Evolutionary conservation across 2,113 vertebrate genomes (phyloP).

Genomic region (Lycaon pictus): DNA sequence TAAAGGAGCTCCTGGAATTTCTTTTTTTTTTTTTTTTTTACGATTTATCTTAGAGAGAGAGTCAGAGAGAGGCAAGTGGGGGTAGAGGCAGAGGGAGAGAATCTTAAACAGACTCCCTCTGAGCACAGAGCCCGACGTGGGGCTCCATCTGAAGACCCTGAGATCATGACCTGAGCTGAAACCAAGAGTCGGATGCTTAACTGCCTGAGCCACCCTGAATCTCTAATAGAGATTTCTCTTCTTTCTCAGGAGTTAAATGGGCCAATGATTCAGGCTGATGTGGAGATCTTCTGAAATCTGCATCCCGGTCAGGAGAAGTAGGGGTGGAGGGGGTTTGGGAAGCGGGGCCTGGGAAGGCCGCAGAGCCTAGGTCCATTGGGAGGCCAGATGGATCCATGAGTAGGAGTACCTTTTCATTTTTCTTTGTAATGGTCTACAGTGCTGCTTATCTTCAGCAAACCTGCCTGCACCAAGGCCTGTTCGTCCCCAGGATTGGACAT

Average conservation of each 20-base stretch:
- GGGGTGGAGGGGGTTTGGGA: neutral
- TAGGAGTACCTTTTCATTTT: neutral
- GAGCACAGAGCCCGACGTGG: neutral
- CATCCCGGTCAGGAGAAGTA: neutral
- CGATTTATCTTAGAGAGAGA: no score
- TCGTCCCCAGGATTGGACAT: neutral
- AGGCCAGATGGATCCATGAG: neutral
- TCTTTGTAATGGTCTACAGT: neutral
- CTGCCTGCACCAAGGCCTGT: neutral
- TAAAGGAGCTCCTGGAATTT: neutral
- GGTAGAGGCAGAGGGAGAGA: neutral
- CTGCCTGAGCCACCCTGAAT: neutral
- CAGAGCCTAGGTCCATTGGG: neutral
- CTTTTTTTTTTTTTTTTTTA: neutral
- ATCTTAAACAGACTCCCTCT: neutral
- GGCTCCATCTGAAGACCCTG: neutral
- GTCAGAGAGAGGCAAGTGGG: no score
- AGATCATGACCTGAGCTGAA: neutral
- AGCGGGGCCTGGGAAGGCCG: neutral
- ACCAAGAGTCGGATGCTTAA: neutral
- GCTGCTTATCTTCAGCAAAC: neutral
- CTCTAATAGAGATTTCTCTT: neutral
- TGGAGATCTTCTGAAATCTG: neutral
- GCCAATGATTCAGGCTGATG: fast-evolving
- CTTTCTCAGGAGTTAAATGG: neutral